Base-by-base conservation (phyloP, 2,113 vertebrate genomes). In the Zeus faber region DNA sequence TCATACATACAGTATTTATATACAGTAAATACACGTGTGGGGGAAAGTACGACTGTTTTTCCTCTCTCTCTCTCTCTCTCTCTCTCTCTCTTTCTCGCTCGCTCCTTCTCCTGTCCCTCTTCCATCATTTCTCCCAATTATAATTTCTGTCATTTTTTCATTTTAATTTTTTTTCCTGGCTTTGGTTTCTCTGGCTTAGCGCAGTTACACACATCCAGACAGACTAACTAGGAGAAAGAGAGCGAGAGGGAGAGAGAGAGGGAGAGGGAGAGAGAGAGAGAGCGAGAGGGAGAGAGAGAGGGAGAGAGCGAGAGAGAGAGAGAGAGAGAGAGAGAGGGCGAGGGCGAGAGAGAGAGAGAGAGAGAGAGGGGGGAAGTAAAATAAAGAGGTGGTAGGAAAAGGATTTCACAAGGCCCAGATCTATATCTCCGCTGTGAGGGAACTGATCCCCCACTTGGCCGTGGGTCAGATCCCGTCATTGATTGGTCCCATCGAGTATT, bases 391-490 rank as follows among this genome's bases (percentile, higher is more conserved):
- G 1, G 33, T 11, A 3, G 33, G 33, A 23, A 10, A 20, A 11
- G 33, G 33, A 14, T 35, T 14, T 33, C 31, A 13, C 33, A 35
- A 14, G 21, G 20, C 57, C 43, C 10, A n/a, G 14, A 31, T 37
- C 43, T 54, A n/a, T 27, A 29, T 69, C 21, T 55, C 43, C n/a
- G 5, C 33, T 8, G 3, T 10, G 14, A 25, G 45, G 45, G 41
- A 63, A 47, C 33, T 5, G 53, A 65, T 49, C 21, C 21, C 44
- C 2, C 2, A 22, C 60, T 61, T 70, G 62, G 76, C 62, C 2
- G 4, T 29, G 27, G 46, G 51, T 65, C 71, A 75, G 60, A 61
- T 51, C 48, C 47, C 50, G 25, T 72, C n/a, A 73, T 64, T 18
- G 64, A 79, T 47, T n/a, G 33, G 66, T 70, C 44, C n/a, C 20